Evolutionary conservation across 2,888 invertebrate species (phyloP).

Genomic region (Rhabditophanes sp.): DNA sequence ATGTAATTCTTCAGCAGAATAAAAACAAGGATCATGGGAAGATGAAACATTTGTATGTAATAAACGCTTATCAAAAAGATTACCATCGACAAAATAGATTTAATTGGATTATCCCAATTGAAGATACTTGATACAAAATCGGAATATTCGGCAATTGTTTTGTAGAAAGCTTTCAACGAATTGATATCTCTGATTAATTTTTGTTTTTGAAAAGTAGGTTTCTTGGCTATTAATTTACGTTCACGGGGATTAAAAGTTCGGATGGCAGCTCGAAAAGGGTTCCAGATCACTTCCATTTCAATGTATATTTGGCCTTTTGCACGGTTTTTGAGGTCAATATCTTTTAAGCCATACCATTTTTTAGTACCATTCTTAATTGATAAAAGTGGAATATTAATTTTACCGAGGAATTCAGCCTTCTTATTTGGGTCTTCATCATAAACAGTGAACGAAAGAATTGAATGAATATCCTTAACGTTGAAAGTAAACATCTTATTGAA

Average conservation of each 20-base stretch:
- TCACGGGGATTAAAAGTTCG: slow-evolving; percentile 84
- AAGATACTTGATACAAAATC: slow-evolving; percentile 85
- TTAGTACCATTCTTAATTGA: slow-evolving; percentile 78
- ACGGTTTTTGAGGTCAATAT: slow-evolving; percentile 70
- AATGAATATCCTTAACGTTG: slow-evolving; percentile 67
- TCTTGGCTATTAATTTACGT: slow-evolving; percentile 80
- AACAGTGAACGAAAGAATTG: slow-evolving; percentile 79
- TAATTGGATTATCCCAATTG: slow-evolving; percentile 96
- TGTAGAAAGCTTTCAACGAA: slow-evolving; percentile 70
- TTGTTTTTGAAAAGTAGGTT: slow-evolving; percentile 83
- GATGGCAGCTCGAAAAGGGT: slow-evolving; percentile 75
- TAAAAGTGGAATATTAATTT: slow-evolving; percentile 69
- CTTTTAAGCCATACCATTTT: slow-evolving; percentile 86
- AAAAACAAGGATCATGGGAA: slow-evolving; percentile 65
- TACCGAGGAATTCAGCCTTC: slow-evolving; percentile 80
- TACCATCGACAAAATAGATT: too few species aligned
- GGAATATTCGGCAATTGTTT: slow-evolving; percentile 71
- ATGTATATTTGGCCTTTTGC: slow-evolving; percentile 87
- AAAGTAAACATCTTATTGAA: slow-evolving; percentile 99
- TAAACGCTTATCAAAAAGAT: slow-evolving; percentile 73
- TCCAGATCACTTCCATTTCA: slow-evolving; percentile 80
- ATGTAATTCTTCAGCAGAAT: too few species aligned
- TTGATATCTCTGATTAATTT: slow-evolving; percentile 81
- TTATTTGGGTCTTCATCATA: slow-evolving; percentile 87
- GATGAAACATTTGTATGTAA: slow-evolving; percentile 86